A percentile compares a stretch with the other conserved stretches of the same genome.
Conservation (phyloP, 2,113 vertebrate genomes). For the Phalacrocorax brasilianus region DNA sequence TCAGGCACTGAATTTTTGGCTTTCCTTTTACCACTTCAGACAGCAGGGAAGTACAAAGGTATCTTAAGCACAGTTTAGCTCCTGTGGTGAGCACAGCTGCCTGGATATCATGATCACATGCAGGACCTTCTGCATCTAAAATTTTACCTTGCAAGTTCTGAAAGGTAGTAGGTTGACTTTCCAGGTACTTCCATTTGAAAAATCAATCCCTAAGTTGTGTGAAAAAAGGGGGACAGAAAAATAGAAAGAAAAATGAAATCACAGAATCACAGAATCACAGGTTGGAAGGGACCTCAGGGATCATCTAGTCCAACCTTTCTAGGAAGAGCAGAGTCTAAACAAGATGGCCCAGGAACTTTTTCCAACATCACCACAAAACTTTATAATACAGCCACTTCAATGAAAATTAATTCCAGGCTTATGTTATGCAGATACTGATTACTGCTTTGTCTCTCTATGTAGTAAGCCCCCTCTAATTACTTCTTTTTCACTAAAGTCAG, state of each 20-base stretch:
- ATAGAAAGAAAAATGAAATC: not conserved
- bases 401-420: not conserved
- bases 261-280: too few relatives aligned
- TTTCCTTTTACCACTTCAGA: not conserved
- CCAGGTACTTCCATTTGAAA: not conserved
- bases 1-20: not conserved
- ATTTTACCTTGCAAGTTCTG: not conserved
- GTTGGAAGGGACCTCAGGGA: too few relatives aligned
- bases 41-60: not conserved
- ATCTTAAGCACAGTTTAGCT: not conserved
- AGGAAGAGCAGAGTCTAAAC: too few relatives aligned
- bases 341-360: not conserved
- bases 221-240: not conserved
- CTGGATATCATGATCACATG: not conserved
- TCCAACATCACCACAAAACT: not conserved
- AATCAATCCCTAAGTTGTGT: not conserved
- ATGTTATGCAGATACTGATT: not conserved
- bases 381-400: not conserved
- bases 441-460: not conserved
- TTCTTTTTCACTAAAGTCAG: not conserved
- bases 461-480: not conserved
- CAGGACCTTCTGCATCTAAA: not conserved
- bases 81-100: not conserved
- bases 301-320: too few relatives aligned
- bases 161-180: not conserved